These are phyloP conservation scores for Aplodontia rufa DNA, from an alignment of 2,113 vertebrate species.

Conservation along the genomic window DNA sequence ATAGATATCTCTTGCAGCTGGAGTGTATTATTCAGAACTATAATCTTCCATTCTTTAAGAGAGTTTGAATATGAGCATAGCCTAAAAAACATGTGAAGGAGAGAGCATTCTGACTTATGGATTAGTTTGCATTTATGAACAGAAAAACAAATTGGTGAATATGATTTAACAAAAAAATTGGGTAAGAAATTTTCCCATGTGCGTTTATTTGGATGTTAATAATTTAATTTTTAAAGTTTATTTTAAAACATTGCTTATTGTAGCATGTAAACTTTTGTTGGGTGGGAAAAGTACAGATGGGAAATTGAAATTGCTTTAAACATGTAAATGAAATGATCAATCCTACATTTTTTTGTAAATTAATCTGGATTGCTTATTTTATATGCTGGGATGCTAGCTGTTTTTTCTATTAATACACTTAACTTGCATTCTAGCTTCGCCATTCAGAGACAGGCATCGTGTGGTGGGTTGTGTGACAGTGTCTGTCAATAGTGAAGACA, in stretches of 20 bases:
- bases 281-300: constrained; percentile 73
- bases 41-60: not conserved
- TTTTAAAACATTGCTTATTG: constrained; percentile 80
- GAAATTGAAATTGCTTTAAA: constrained; percentile 83
- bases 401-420: constrained; percentile 94
- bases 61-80: not conserved
- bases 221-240: constrained; percentile 71
- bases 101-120: constrained; percentile 80
- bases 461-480: constrained; percentile 93
- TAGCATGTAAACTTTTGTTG: constrained; percentile 79
- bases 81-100: constrained; percentile 60
- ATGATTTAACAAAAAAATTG: constrained; percentile 78
- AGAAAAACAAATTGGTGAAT: constrained; percentile 76
- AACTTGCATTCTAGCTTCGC: constrained; percentile 93
- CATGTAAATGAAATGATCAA: constrained; percentile 84
- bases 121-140: constrained; percentile 69
- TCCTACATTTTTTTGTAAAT: constrained; percentile 80
- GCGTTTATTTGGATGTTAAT: constrained; percentile 67
- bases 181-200: constrained; percentile 67
- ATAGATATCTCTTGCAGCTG: not conserved
- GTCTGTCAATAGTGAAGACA: constrained; percentile 94
- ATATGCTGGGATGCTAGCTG: constrained; percentile 91
- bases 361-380: constrained; percentile 89
- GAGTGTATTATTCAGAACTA: constrained; percentile 9
- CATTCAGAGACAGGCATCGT: constrained; percentile 92